phyloP scores from a whole-genome alignment of 2,113 vertebrate genomes.

The Eidolon helvum region DNA sequence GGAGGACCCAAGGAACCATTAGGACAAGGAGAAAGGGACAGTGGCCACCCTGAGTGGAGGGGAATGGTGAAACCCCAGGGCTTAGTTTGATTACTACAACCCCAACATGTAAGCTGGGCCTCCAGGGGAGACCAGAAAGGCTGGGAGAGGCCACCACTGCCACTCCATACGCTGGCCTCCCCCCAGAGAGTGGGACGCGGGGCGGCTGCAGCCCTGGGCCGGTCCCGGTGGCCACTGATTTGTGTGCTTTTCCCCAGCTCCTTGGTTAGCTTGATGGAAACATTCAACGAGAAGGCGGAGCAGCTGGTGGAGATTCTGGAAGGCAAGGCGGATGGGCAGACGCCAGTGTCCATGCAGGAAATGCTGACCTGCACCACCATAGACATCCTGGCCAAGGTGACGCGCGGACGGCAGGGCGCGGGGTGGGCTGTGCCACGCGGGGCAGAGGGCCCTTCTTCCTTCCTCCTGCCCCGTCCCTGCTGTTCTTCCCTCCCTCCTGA shows the following conservation, averaged over 20 bases:
- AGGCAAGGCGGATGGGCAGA: slow-evolving; percentile 84
- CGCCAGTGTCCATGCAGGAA: slow-evolving; percentile 82
- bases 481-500: fast-evolving
- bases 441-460: fast-evolving
- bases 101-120: not conserved
- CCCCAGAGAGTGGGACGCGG: not conserved
- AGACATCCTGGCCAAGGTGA: slow-evolving; percentile 87
- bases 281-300: slow-evolving; percentile 88
- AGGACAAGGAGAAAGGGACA: not conserved
- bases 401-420: fast-evolving
- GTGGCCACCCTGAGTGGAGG: not conserved
- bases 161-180: not conserved
- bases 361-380: slow-evolving; percentile 83
- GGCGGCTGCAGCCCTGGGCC: not conserved
- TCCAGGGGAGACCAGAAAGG: not conserved
- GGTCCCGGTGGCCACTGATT: fast-evolving
- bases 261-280: slow-evolving; percentile 84
- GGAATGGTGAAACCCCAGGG: not conserved
- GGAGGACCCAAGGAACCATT: not conserved
- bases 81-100: not conserved
- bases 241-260: slow-evolving; percentile 76
- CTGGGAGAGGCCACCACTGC: not conserved
- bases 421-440: not conserved
- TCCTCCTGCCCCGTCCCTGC: not conserved
- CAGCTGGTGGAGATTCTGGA: slow-evolving; percentile 84